Conservation (phyloP, 1,140 invertebrate genomes). For the Periplaneta americana region DNA sequence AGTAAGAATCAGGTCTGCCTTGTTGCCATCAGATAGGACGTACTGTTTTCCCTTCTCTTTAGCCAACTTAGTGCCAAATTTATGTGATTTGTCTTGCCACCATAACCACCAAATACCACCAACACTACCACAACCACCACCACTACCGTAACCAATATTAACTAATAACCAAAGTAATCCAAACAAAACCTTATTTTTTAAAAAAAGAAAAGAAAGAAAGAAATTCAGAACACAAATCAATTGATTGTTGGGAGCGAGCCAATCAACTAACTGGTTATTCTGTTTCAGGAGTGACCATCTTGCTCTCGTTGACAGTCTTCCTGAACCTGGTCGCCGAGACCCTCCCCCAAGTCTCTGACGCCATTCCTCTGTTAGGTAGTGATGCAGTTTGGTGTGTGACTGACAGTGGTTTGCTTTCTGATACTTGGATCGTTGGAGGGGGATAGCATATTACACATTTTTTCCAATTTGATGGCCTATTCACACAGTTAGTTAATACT, state of each 20-base stretch:
- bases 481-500: background rate
- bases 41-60: background rate
- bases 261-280: slow-evolving; percentile 15
- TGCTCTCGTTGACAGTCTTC: slow-evolving; percentile 99
- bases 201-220: background rate
- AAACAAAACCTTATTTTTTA: background rate
- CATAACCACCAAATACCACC: too few relatives aligned
- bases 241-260: background rate
- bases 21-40: background rate
- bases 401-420: slow-evolving; percentile 23
- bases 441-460: slow-evolving; percentile 9
- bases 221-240: too few relatives aligned
- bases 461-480: slow-evolving; percentile 9
- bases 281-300: slow-evolving; percentile 98
- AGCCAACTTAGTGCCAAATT: background rate
- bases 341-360: slow-evolving; percentile 92
- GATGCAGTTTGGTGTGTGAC: background rate
- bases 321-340: slow-evolving; percentile 93
- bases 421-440: slow-evolving; percentile 39
- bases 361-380: slow-evolving; percentile 89
- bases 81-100: background rate
- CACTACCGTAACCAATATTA: background rate
- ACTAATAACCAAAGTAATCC: background rate
- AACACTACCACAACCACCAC: background rate
- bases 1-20: background rate